Percentiles rank a stretch among this genome's conserved stretches.
These are phyloP conservation scores for Clarias pachynema DNA, from an alignment of 2,797 vertebrate genomes.

Conservation along the genomic window DNA sequence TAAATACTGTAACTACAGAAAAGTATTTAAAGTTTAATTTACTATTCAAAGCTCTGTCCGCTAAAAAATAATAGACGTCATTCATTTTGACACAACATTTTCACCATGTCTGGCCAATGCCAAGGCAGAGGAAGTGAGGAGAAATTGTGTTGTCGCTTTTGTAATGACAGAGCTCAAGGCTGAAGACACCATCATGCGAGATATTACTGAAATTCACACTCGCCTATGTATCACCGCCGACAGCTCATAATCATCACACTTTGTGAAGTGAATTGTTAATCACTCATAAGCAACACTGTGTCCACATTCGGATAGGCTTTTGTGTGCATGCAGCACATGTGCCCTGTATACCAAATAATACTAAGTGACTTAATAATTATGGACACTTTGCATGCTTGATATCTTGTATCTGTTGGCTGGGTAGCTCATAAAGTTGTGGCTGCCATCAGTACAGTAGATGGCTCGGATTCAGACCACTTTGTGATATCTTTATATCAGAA, in stretches of 20 bases:
- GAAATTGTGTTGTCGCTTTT: slow-evolving; percentile 53
- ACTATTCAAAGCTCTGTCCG: neutral
- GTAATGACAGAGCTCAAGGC: slow-evolving; percentile 64
- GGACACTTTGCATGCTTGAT: neutral
- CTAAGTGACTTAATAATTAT: neutral
- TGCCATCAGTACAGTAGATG: slow-evolving; percentile 22
- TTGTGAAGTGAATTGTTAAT: slow-evolving; percentile 18
- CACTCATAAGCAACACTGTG: slow-evolving; percentile 27
- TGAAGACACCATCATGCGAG: slow-evolving; percentile 53
- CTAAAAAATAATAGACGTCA: neutral
- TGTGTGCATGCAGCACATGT: neutral
- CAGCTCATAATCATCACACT: slow-evolving; percentile 59
- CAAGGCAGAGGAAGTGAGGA: slow-evolving; percentile 54
- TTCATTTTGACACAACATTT: neutral
- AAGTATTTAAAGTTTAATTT: too few species aligned
- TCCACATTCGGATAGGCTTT: slow-evolving; percentile 7
- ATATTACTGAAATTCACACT: slow-evolving; percentile 57
- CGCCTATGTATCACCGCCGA: slow-evolving; percentile 60
- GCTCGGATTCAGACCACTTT: neutral
- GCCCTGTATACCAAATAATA: neutral
- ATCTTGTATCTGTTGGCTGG: neutral
- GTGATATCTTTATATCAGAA: neutral
- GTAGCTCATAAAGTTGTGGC: neutral
- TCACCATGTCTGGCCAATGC: slow-evolving; percentile 49
- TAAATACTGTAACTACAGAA: neutral